Percentiles rank a stretch among this genome's conserved stretches.
These are phyloP conservation scores for Colletes collaris DNA, from an alignment of 2,888 invertebrate species.

Conservation along the genomic window DNA sequence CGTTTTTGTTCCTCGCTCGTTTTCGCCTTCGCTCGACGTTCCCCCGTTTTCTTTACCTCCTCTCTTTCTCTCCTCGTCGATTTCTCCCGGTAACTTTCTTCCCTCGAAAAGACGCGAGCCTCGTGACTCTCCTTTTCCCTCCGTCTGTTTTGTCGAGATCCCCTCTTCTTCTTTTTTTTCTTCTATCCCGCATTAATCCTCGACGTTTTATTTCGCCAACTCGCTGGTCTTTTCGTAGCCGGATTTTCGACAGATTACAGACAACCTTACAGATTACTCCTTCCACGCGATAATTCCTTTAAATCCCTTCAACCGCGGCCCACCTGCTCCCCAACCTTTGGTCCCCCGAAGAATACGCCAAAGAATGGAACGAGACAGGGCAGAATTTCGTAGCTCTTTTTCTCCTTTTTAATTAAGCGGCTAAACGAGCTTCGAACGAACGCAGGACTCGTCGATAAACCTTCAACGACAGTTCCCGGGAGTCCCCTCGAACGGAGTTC, in stretches of 20 bases:
- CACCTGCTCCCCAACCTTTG: slow-evolving; percentile 35
- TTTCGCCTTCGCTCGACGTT: neutral
- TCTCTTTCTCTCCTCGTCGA: neutral
- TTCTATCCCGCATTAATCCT: slow-evolving; percentile 5
- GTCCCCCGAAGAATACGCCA: slow-evolving; percentile 16
- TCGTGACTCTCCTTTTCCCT: neutral
- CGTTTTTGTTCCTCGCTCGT: neutral
- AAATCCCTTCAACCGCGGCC: slow-evolving; percentile 41
- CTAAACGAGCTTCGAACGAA: slow-evolving; percentile 56
- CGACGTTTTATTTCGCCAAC: slow-evolving; percentile 16
- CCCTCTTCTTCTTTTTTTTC: neutral
- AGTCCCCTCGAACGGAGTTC: slow-evolving; percentile 8
- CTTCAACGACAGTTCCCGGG: slow-evolving; percentile 49
- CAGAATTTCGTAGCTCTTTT: slow-evolving; percentile 48
- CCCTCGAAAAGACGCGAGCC: slow-evolving; percentile 6
- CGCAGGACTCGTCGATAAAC: slow-evolving; percentile 57
- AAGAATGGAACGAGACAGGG: slow-evolving; percentile 10
- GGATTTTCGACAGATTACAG: slow-evolving; percentile 40
- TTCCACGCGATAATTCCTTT: slow-evolving; percentile 38
- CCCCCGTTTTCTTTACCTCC: neutral
- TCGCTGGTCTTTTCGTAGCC: slow-evolving; percentile 17
- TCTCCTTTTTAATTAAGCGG: slow-evolving; percentile 60
- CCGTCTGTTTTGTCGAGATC: neutral
- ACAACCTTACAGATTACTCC: slow-evolving; percentile 3
- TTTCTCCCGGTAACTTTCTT: neutral